A percentile compares a stretch with the other conserved stretches of the same genome.
Evolutionary conservation across 2,888 invertebrate species (phyloP).

Genomic region (Meiosimyza decipiens): DNA sequence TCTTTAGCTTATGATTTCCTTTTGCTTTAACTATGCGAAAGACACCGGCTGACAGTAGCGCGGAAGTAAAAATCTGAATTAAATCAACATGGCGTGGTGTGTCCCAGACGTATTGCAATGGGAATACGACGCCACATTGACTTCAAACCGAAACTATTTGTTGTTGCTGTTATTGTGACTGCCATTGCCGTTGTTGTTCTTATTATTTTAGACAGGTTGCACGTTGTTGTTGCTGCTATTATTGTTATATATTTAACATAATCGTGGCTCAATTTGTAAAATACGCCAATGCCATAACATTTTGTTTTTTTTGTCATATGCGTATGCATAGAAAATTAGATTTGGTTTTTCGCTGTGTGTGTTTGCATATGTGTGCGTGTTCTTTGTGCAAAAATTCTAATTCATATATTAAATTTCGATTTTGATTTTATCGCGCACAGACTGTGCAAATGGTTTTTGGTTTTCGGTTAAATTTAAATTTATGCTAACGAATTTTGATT

Average conservation of each 20-base stretch:
- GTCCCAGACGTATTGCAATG: conserved; percentile 50
- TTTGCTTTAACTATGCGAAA: neutral
- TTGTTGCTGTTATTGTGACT: conserved; percentile 16
- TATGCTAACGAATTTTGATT: conserved; percentile 35
- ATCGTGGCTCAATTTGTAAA: conserved; percentile 26
- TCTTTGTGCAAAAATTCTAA: neutral
- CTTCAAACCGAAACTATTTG: neutral
- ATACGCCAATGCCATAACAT: conserved; percentile 3
- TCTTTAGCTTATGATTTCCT: neutral
- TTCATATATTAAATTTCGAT: conserved; percentile 33
- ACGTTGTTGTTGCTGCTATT: neutral
- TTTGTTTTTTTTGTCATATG: neutral
- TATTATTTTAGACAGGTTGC: conserved; percentile 16
- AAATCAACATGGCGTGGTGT: conserved; percentile 48
- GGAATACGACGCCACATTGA: conserved; percentile 41
- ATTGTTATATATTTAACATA: conserved; percentile 17
- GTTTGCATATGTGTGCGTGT: neutral
- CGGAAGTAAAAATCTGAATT: conserved; percentile 49
- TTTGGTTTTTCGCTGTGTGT: neutral
- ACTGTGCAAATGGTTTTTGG: conserved; percentile 22
- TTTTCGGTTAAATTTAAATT: conserved; percentile 30
- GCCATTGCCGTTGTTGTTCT: conserved; percentile 9
- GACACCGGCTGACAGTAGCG: neutral
- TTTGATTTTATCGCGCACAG: conserved; percentile 20
- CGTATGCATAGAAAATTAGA: too few species aligned